Base-by-base conservation (phyloP, 2,113 vertebrate genomes). In the Petrocephalus microphthalmus region DNA sequence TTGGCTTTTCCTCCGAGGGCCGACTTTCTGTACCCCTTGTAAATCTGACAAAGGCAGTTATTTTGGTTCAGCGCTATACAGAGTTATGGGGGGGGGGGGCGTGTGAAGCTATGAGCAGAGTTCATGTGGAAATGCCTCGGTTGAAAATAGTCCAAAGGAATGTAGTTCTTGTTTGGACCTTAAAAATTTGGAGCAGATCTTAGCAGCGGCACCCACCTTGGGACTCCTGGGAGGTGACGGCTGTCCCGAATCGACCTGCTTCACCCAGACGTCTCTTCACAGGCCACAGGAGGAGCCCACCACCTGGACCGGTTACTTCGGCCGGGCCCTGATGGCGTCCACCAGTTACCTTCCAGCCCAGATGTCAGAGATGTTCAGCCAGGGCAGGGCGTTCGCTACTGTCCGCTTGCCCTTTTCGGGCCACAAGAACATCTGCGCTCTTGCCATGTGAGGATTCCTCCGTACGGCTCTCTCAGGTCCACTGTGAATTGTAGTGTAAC, bases 341-440 rank as follows among this genome's bases (percentile, higher is more conserved):
- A 99, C 98, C 25, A 99, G 96, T 91, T 99, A 99, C 92, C 91
- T 99, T 94, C 98, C 98, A 49, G 96, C 98, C 37, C 98, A 99
- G 93, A 98, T 99, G 51, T 98, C 98, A 0, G 98, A 99, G 91
- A 99, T 99, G 98, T 99, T 99, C 94, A 98, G 97, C 90, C 98
- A 99, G 94, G 98, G 98, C 0, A 95, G 98, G 91, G 98, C 98
- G 90, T 99, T 99, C 42, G 98, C 98, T 84, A 99, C 98, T 0
- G 98, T 99, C 25, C 96, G 98, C 56, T 95, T 99, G 94, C 98
- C 98, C 0, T 99, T 99, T 95, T 99, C 98, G 0, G 98, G 98
- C 87, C 97, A 99, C 93, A 99, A 99, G 93, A 99, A 99, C 94
- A 99, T 99, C 95, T 99, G 98, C 87, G 95, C 98, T 0, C 95